Conservation (phyloP, 1,140 invertebrate genomes). For the Procambarus virginalis region DNA sequence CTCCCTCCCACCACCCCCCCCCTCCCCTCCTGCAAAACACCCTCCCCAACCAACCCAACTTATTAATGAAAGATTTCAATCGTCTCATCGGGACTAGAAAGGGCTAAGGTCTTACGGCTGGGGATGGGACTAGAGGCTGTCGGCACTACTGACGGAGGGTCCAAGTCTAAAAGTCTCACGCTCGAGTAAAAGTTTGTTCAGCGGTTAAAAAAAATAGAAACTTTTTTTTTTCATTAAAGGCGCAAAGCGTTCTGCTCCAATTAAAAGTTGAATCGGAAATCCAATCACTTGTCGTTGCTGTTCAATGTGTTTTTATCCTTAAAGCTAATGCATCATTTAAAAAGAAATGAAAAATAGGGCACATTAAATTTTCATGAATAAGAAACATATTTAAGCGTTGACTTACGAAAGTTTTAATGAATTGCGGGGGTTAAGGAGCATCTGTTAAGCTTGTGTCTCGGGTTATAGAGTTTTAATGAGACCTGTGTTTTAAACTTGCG, state of each 20-base stretch:
- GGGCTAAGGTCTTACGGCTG: not conserved
- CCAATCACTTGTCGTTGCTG: not conserved
- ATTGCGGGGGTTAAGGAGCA: too few species aligned
- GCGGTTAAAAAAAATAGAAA: not conserved
- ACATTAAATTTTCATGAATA: too few species aligned
- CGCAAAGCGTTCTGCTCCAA: not conserved
- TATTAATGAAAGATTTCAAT: constrained; percentile 10
- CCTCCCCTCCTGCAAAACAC: not conserved
- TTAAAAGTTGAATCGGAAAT: not conserved
- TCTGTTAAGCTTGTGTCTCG: too few species aligned
- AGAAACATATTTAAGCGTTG: too few species aligned
- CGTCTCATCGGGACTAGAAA: not conserved
- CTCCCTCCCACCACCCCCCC: not conserved
- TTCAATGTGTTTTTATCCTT: not conserved
- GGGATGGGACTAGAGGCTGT: not conserved
- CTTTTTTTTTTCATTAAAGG: not conserved
- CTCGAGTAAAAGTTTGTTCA: too few species aligned
- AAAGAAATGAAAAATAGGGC: too few species aligned
- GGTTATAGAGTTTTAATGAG: too few species aligned
- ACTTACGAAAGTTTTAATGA: too few species aligned
- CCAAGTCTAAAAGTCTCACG: not conserved
- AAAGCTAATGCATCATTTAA: not conserved
- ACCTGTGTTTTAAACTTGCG: too few species aligned
- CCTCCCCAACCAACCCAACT: not conserved
- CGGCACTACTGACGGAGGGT: not conserved